These are phyloP conservation scores for Garra rufa DNA, from an alignment of 2,113 vertebrate species.

Conservation along the genomic window DNA sequence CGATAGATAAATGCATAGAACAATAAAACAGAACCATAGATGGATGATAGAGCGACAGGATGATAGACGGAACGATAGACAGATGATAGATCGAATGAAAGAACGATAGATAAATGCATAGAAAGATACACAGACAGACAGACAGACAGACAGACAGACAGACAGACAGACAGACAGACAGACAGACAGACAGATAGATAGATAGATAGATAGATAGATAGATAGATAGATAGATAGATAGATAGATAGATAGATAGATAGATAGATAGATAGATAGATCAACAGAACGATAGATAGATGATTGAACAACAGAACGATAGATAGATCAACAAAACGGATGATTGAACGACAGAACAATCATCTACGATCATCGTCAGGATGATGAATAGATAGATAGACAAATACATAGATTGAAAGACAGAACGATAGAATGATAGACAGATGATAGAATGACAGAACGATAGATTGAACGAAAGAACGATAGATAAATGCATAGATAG, in stretches of 20 bases:
- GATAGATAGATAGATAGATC: background rate
- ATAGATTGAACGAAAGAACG: background rate
- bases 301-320: background rate
- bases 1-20: background rate
- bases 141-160: background rate
- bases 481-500: background rate
- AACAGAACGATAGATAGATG: background rate
- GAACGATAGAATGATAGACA: background rate
- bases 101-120: too few relatives aligned
- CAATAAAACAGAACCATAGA: too few relatives aligned
- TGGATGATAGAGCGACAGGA: background rate
- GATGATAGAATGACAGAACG: background rate
- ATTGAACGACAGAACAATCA: background rate
- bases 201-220: background rate
- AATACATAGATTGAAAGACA: background rate
- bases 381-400: background rate
- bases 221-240: background rate
- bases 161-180: background rate
- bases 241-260: background rate
- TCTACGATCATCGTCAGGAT: too few relatives aligned
- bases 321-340: too few relatives aligned
- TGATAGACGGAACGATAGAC: background rate
- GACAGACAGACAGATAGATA: background rate
- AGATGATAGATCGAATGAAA: too few relatives aligned
- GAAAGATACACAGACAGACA: too few relatives aligned